Evolutionary conservation across 2,888 invertebrate species (phyloP), one percentile per base, ranked within the genome.

Genomic region (Teleiodes luculella): DNA sequence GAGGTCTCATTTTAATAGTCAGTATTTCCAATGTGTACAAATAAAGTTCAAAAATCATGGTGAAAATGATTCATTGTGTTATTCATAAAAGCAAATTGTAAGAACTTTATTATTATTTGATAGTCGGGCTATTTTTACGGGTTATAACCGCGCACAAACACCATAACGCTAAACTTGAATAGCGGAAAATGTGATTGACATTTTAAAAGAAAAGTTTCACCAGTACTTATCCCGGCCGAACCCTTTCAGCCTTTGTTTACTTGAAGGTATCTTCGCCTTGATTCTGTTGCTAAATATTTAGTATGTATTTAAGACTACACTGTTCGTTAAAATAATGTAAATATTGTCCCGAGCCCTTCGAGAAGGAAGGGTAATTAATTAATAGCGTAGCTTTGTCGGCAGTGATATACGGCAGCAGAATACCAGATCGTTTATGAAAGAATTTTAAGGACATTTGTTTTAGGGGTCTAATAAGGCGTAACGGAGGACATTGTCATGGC

Each of bases 261-360:
- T 64, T 66, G 66, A 67, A 70, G 60, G 59, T 56, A 43, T 48
- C 56, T 52, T 59, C 54, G 62, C 56, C 56, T 59, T 56, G 54
- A 61, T 60, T 63, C 56, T 61, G 63, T 60, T 57, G 61, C 64
- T 61, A 62, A 71, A 68, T 70, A 71, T 68, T 68, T 64, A 66
- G 61, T 60, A 64, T 69, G 63, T 61, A 65, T 64, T 68, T 64
- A 62, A 66, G 62, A 62, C 65, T 57, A 63, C 18, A 67, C 65
- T 63, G 64, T 67, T 69, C 64, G 65, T 68, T 70, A 68, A 66
- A 69, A 66, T 67, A 66, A 66, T 67, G 66, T 61, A 65, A 72
- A 72, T 66, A 68, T 66, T 67, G 57, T 57, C 61, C 57, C 60
- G 59, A 66, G 63, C 61, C 59, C 58, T 57, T 62, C 51, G 60